Conservation (phyloP, 1,140 invertebrate genomes). For the Pachypeltis micranthus region DNA sequence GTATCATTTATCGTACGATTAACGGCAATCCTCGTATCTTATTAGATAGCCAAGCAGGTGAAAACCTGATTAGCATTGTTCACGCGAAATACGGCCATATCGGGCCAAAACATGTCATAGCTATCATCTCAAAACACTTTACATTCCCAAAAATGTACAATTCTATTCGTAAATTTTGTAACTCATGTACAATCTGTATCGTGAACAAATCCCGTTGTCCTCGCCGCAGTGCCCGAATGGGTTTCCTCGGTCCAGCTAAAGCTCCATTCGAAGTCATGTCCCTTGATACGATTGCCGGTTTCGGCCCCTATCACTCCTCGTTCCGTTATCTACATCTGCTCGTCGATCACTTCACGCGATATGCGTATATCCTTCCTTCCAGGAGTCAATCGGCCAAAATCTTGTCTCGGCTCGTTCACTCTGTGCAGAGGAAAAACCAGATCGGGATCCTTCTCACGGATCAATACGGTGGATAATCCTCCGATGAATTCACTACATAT, state of each 20-base stretch:
- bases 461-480: background rate
- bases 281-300: too few relatives aligned
- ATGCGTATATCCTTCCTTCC: too few relatives aligned
- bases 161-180: constrained; percentile 17
- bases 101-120: constrained; percentile 4
- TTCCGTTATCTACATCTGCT: constrained; percentile 20
- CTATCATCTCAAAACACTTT: constrained; percentile 15
- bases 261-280: too few relatives aligned
- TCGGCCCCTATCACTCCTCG: constrained; percentile 5
- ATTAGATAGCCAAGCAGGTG: constrained; percentile 2
- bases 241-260: too few relatives aligned
- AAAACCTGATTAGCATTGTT: constrained; percentile 15
- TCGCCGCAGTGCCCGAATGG: constrained; percentile 15
- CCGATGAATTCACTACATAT: background rate
- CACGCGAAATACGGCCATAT: constrained; percentile 15
- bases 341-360: too few relatives aligned
- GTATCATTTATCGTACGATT: constrained; percentile 13
- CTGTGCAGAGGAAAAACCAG: too few relatives aligned
- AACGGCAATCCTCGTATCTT: constrained; percentile 12
- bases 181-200: constrained; percentile 14
- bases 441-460: too few relatives aligned
- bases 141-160: constrained; percentile 15
- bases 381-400: too few relatives aligned
- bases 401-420: too few relatives aligned
- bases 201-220: constrained; percentile 18